Percentiles rank a stretch among this genome's conserved stretches.
Evolutionary conservation across 23 tunicate species (phyloP).

Genomic region (Oikopleura vanhoeffeni): DNA sequence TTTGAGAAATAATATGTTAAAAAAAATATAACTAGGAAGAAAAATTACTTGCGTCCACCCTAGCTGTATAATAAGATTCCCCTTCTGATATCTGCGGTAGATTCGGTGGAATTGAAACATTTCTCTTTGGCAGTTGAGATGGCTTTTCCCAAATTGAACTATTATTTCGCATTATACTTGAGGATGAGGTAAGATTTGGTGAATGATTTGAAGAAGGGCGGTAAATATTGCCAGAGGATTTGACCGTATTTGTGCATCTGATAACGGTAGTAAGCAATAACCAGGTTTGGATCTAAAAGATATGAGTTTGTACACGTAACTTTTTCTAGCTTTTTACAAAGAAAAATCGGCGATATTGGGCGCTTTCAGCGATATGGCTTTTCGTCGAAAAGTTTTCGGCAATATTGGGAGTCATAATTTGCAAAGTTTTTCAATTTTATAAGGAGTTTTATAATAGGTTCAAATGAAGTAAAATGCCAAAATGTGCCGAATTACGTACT

Average conservation of each 20-base stretch:
- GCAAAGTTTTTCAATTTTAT: too few species aligned
- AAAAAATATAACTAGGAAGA: too few species aligned
- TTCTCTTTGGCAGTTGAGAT: background rate
- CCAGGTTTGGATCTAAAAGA: constrained; percentile 9
- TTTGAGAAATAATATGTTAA: too few species aligned
- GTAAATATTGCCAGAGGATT: background rate
- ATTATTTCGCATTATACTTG: background rate
- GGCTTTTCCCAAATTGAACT: background rate
- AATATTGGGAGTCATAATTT: background rate
- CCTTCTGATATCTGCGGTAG: background rate
- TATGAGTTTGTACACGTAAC: too few species aligned
- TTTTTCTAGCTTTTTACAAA: too few species aligned
- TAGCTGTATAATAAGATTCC: background rate
- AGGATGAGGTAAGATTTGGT: background rate
- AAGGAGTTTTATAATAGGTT: too few species aligned
- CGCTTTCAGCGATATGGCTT: too few species aligned
- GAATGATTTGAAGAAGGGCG: background rate
- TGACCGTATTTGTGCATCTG: background rate
- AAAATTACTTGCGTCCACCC: too few species aligned
- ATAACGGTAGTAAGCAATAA: background rate
- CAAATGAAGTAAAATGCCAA: too few species aligned
- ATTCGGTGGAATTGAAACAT: background rate
- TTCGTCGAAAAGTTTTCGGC: background rate
- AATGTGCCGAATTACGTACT: too few species aligned
- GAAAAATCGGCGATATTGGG: background rate